These are phyloP conservation scores for Sphyrna mokarran DNA, from an alignment of 2,113 vertebrate genomes.

Conservation along the genomic window DNA sequence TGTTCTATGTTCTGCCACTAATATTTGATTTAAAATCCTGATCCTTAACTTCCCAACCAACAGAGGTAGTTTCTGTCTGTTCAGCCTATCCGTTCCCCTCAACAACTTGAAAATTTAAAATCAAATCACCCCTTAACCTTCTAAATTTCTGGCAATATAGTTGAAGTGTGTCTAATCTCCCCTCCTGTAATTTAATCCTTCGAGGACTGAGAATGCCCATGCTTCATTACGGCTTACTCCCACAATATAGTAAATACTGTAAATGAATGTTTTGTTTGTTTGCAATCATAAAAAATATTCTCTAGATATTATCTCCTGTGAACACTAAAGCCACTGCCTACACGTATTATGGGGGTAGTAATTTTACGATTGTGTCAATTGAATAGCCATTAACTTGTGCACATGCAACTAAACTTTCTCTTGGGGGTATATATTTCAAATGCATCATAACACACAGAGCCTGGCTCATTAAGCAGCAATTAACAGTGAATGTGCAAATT, in stretches of 20 bases:
- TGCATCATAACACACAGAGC: neutral
- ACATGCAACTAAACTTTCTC: conserved; percentile 21
- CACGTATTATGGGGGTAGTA: neutral
- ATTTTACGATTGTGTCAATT: conserved; percentile 4
- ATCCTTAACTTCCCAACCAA: too few relatives aligned
- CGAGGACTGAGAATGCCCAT: neutral
- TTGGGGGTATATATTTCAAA: neutral
- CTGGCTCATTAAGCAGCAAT: conserved; percentile 17
- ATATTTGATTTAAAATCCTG: too few relatives aligned
- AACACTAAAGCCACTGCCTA: neutral
- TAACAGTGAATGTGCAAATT: conserved; percentile 18
- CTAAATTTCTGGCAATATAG: neutral
- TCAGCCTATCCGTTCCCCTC: neutral
- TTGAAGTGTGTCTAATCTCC: neutral
- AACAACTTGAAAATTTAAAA: neutral
- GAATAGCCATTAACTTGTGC: conserved; percentile 16
- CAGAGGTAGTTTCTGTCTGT: too few relatives aligned
- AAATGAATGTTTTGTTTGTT: neutral
- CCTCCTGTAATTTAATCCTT: neutral
- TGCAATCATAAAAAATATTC: neutral
- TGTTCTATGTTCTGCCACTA: too few relatives aligned
- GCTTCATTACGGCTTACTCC: neutral
- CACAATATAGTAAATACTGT: neutral
- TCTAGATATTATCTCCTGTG: neutral
- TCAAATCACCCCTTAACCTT: neutral